phyloP scores from a whole-genome alignment of 2,888 invertebrate species.

The Tubulanus polymorphus region DNA sequence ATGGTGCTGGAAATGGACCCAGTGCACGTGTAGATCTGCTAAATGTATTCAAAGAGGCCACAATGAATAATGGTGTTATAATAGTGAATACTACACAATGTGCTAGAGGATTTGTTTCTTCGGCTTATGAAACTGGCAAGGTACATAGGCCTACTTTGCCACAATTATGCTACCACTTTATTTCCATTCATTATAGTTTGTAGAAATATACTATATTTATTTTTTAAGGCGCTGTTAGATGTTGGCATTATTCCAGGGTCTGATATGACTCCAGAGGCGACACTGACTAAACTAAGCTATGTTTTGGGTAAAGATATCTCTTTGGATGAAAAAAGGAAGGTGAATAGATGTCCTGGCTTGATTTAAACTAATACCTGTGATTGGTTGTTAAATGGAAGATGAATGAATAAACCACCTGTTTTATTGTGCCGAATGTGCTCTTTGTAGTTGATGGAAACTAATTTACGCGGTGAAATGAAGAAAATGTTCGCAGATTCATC shows the following conservation, averaged over 20 bases:
- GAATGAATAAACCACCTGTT: too few relatives aligned
- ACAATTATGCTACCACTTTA: too few relatives aligned
- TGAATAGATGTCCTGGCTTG: too few relatives aligned
- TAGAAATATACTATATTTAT: too few relatives aligned
- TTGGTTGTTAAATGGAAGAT: too few relatives aligned
- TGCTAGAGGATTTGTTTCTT: constrained; percentile 71
- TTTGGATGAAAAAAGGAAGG: constrained; percentile 47
- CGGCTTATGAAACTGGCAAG: constrained; percentile 81
- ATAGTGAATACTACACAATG: constrained; percentile 93
- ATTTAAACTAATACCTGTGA: too few relatives aligned
- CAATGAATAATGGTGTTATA: constrained; percentile 67
- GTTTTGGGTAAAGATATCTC: constrained; percentile 71
- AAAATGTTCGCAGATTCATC: too few relatives aligned
- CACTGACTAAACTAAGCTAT: constrained; percentile 84
- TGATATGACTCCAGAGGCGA: constrained; percentile 93
- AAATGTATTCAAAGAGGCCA: constrained; percentile 67
- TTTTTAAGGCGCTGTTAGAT: constrained; percentile 59
- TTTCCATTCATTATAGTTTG: too few relatives aligned
- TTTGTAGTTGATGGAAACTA: constrained; percentile 38
- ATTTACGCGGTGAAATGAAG: constrained; percentile 42
- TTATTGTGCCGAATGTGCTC: too few relatives aligned
- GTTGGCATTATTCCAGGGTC: constrained; percentile 74
- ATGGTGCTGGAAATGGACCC: constrained; percentile 91
- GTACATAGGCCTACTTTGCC: too few relatives aligned
- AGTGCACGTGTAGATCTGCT: constrained; percentile 76